These are phyloP conservation scores for Crotalus helleri DNA, from an alignment of 2,113 vertebrate genomes.

Conservation along the genomic window DNA sequence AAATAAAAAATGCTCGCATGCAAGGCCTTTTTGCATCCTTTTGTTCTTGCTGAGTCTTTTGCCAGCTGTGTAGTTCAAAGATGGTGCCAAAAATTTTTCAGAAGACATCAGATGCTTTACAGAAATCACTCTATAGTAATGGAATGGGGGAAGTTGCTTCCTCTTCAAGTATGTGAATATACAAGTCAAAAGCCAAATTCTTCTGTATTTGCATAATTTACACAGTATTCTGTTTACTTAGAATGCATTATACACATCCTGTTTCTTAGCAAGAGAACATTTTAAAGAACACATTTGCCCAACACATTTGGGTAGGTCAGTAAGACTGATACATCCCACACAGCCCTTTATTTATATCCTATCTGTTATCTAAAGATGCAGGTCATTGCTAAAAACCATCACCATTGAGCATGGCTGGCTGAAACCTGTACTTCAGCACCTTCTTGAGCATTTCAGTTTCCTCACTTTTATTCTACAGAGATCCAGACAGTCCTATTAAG, in stretches of 20 bases:
- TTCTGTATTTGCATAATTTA: neutral
- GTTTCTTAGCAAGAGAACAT: neutral
- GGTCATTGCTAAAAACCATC: neutral
- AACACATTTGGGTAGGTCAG: neutral
- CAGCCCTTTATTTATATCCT: neutral
- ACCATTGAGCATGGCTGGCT: neutral
- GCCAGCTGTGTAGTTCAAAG: neutral
- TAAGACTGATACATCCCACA: neutral
- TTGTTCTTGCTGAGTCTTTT: neutral
- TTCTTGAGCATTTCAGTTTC: neutral
- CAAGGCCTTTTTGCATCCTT: neutral
- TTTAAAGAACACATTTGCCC: neutral
- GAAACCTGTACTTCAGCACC: neutral
- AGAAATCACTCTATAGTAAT: neutral
- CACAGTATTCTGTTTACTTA: neutral
- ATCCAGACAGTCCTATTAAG: neutral
- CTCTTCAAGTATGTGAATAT: neutral
- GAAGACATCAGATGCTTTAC: neutral
- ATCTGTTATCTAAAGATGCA: neutral
- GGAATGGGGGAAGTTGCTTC: neutral
- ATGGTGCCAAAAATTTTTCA: neutral
- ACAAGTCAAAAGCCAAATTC: neutral
- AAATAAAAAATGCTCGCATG: neutral
- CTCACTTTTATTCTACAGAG: neutral
- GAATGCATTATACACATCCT: neutral